Conservation (phyloP, 1,140 invertebrate genomes). For the Aricia agestis region DNA sequence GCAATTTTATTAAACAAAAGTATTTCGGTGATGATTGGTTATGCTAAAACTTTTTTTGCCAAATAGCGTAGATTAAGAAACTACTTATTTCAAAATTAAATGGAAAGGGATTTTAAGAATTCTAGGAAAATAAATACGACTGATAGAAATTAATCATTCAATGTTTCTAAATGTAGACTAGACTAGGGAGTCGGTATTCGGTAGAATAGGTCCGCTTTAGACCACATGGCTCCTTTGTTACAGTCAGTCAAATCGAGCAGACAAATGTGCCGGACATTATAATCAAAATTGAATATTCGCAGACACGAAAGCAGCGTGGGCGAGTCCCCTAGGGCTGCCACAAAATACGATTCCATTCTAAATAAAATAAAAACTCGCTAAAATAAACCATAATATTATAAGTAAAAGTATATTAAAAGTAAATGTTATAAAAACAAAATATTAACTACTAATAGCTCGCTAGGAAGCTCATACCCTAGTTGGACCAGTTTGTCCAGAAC, state of each 20-base stretch:
- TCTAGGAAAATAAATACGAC: no score
- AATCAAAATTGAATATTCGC: conserved; percentile 46
- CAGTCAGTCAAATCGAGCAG: background rate
- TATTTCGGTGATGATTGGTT: no score
- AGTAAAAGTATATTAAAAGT: background rate
- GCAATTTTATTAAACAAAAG: no score
- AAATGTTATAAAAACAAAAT: background rate
- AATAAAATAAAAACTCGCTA: background rate
- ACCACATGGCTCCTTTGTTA: no score
- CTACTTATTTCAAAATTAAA: no score
- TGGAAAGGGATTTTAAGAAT: no score
- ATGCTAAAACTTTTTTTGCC: no score
- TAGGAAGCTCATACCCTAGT: background rate
- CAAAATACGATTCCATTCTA: background rate
- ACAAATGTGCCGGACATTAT: conserved; percentile 2
- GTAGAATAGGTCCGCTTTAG: no score
- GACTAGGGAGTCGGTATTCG: no score
- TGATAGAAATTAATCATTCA: no score
- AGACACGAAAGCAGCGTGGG: conserved; percentile 36
- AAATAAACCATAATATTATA: background rate
- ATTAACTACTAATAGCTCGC: background rate
- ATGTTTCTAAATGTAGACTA: no score
- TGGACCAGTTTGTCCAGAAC: background rate
- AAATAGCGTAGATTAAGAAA: no score
- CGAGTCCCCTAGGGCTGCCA: conserved; percentile 25